phyloP scores from a whole-genome alignment of 1,140 invertebrate genomes.

The Euwallacea fornicatus region DNA sequence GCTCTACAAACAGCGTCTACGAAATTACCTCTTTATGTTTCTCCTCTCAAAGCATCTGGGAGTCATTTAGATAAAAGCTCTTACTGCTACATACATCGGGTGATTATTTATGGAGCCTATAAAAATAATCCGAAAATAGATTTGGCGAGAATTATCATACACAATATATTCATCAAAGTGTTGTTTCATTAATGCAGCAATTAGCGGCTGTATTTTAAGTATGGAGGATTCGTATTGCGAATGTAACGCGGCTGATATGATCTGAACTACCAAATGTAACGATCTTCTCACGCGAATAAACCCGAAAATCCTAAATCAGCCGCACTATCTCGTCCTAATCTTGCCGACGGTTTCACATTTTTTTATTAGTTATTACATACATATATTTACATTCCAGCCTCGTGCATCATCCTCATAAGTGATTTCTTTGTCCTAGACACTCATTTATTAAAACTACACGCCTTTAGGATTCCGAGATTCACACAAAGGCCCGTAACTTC shows the following conservation, averaged over 20 bases:
- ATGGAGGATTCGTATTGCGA: no score
- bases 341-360: neutral
- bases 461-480: neutral
- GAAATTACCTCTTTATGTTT: neutral
- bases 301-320: neutral
- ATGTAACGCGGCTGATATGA: no score
- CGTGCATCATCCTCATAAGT: constrained; percentile 6
- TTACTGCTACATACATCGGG: neutral
- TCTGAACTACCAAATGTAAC: no score
- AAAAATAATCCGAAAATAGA: neutral
- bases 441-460: constrained; percentile 13
- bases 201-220: neutral
- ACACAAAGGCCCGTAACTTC: constrained; percentile 12
- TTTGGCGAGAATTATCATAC: neutral
- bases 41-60: neutral
- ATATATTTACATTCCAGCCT: constrained; percentile 7
- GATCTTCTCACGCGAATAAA: no score
- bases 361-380: constrained; percentile 9
- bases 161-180: neutral
- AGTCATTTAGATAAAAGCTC: constrained; percentile 6
- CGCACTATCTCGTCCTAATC: neutral
- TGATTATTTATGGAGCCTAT: constrained; percentile 7
- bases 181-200: neutral
- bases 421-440: constrained; percentile 3
- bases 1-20: no score